Percentiles rank a stretch among this genome's conserved stretches.
phyloP scores from a whole-genome alignment of 2,797 vertebrate species.

The Steatocranus sp. region DNA sequence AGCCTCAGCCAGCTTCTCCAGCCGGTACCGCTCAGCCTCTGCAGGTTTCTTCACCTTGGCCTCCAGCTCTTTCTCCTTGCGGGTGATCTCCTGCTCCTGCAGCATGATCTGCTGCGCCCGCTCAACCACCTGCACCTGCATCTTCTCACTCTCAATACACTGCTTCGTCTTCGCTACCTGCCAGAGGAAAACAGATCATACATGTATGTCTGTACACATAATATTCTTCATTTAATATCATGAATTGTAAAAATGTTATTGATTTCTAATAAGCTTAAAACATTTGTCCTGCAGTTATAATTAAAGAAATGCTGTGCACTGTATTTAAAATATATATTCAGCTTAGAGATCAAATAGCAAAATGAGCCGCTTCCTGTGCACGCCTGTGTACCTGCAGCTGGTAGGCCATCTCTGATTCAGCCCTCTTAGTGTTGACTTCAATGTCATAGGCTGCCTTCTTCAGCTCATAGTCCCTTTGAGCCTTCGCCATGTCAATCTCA shows the following conservation, averaged over 20 bases:
- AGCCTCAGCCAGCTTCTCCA: constrained; percentile 86
- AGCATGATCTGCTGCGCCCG: constrained; percentile 85
- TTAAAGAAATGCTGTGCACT: background rate
- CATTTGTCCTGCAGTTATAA: rapidly evolving
- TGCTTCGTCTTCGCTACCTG: constrained; percentile 93
- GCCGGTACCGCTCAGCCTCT: constrained; percentile 82
- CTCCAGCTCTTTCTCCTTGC: constrained; percentile 87
- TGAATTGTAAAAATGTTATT: rapidly evolving
- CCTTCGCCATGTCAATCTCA: constrained; percentile 90
- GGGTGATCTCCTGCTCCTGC: constrained; percentile 88
- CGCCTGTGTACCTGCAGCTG: constrained; percentile 82
- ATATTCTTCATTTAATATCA: background rate
- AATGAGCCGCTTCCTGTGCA: background rate
- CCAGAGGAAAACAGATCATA: background rate
- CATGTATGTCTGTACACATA: rapidly evolving
- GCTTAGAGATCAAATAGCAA: background rate
- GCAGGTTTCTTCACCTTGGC: constrained; percentile 87
- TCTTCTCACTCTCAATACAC: constrained; percentile 87
- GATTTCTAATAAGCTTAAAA: background rate
- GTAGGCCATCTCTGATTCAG: constrained; percentile 89
- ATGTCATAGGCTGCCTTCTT: constrained; percentile 88
- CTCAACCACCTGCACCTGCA: constrained; percentile 89
- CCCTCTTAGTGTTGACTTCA: constrained; percentile 87
- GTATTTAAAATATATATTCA: background rate
- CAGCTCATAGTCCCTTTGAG: constrained; percentile 88